Percentiles rank a stretch among this genome's conserved stretches.
Evolutionary conservation across 1,140 invertebrate species (phyloP).

Genomic region (Neodiprion fabricii): DNA sequence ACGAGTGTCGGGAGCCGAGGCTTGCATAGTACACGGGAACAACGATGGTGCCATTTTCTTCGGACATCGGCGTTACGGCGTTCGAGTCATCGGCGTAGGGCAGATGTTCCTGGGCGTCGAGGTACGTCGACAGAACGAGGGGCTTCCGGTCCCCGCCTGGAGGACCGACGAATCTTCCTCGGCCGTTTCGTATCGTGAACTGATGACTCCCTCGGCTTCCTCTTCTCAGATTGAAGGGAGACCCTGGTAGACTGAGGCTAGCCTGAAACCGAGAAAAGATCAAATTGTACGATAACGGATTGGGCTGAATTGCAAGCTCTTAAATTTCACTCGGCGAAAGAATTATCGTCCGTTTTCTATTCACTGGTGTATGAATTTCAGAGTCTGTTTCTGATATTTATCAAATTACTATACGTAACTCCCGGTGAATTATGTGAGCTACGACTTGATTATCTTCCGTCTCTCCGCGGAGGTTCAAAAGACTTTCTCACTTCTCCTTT

Average conservation of each 20-base stretch:
- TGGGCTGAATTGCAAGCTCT: too few species aligned
- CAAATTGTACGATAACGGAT: neutral
- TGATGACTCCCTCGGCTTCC: conserved; percentile 91
- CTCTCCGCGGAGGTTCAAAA: too few species aligned
- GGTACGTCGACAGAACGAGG: conserved; percentile 90
- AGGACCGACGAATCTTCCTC: conserved; percentile 67
- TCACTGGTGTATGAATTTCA: too few species aligned
- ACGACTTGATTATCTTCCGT: too few species aligned
- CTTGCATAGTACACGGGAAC: conserved; percentile 87
- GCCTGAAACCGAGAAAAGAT: conserved; percentile 70
- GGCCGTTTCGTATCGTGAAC: conserved; percentile 85
- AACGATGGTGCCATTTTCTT: conserved; percentile 94
- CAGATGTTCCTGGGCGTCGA: conserved; percentile 95
- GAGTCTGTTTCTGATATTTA: too few species aligned
- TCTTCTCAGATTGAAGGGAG: conserved; percentile 90
- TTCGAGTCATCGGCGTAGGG: conserved; percentile 98
- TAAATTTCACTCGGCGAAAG: too few species aligned
- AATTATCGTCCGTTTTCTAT: too few species aligned
- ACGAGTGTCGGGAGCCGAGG: conserved; percentile 87
- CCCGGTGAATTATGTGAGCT: too few species aligned
- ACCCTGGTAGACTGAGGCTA: conserved; percentile 94
- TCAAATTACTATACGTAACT: too few species aligned
- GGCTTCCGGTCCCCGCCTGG: conserved; percentile 90
- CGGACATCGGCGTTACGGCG: conserved; percentile 97
- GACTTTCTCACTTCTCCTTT: too few species aligned